phyloP scores from a whole-genome alignment of 2,113 vertebrate genomes.

The Entomyzon cyanotis region DNA sequence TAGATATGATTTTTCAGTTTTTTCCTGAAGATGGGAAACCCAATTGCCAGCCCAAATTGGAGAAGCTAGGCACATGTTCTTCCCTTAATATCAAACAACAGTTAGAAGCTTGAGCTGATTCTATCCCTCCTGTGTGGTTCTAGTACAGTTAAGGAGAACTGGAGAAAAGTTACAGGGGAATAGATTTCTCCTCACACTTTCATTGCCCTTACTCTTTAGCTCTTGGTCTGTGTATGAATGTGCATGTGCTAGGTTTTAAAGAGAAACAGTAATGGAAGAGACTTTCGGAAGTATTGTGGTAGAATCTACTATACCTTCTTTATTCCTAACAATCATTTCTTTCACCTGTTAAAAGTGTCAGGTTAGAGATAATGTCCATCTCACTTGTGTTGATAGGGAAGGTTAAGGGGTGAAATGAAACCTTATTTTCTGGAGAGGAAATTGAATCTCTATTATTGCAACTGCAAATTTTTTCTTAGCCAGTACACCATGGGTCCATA shows the following conservation, averaged over 20 bases:
- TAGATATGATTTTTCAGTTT: neutral
- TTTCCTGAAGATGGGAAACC: neutral
- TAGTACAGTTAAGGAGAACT: neutral
- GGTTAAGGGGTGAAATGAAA: neutral
- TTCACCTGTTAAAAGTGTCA: too few relatives aligned
- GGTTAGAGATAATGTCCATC: neutral
- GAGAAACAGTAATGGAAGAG: neutral
- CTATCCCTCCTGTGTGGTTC: neutral
- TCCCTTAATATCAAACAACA: neutral
- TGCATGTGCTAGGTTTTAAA: neutral
- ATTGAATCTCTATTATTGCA: neutral
- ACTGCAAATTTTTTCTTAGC: neutral
- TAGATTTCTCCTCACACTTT: accelerated
- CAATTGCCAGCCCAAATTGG: neutral
- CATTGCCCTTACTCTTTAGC: neutral
- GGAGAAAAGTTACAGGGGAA: neutral
- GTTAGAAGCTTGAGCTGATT: neutral
- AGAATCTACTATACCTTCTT: neutral
- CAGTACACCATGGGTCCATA: neutral
- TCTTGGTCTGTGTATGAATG: accelerated
- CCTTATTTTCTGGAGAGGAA: neutral
- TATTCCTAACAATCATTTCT: too few relatives aligned
- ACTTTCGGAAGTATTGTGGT: neutral
- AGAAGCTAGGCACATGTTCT: neutral
- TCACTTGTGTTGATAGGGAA: neutral